Evolutionary conservation across 2,888 invertebrate genomes (phyloP).

Genomic region (Temnothorax ravouxi): DNA sequence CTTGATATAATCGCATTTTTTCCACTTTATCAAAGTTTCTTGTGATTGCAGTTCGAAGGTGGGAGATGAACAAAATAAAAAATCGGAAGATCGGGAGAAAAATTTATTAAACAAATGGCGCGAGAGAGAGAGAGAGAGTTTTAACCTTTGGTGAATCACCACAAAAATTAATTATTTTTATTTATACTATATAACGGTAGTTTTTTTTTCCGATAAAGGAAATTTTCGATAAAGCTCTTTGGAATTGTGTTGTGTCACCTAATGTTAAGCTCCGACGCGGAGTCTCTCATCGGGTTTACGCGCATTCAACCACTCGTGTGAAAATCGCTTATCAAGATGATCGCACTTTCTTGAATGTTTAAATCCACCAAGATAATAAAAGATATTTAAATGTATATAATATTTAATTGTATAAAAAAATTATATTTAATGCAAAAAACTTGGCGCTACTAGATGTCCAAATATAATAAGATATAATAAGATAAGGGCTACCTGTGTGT

Average conservation of each 20-base stretch:
- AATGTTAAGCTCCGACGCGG: not conserved
- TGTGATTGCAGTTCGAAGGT: not conserved
- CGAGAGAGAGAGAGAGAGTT: too few relatives aligned
- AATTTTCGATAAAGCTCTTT: not conserved
- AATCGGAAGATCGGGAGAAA: not conserved
- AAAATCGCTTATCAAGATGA: not conserved
- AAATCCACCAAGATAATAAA: too few relatives aligned
- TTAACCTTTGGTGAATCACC: not conserved
- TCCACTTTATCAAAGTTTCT: not conserved
- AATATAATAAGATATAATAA: too few relatives aligned
- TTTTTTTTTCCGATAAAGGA: not conserved
- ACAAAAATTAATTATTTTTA: constrained; percentile 5
- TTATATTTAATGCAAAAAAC: too few relatives aligned
- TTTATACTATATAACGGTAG: not conserved
- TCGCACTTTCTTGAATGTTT: not conserved
- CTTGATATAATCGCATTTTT: not conserved
- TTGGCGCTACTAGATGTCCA: too few relatives aligned
- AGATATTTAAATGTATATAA: too few relatives aligned
- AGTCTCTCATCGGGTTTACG: not conserved
- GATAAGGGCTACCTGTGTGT: too few relatives aligned
- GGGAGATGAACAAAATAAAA: not conserved
- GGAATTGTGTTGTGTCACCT: not conserved
- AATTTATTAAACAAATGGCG: not conserved
- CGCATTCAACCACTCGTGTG: not conserved
- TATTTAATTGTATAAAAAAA: too few relatives aligned